These are phyloP conservation scores for Philypnodon macrostomus DNA, from an alignment of 2,797 vertebrate species.

Conservation along the genomic window DNA sequence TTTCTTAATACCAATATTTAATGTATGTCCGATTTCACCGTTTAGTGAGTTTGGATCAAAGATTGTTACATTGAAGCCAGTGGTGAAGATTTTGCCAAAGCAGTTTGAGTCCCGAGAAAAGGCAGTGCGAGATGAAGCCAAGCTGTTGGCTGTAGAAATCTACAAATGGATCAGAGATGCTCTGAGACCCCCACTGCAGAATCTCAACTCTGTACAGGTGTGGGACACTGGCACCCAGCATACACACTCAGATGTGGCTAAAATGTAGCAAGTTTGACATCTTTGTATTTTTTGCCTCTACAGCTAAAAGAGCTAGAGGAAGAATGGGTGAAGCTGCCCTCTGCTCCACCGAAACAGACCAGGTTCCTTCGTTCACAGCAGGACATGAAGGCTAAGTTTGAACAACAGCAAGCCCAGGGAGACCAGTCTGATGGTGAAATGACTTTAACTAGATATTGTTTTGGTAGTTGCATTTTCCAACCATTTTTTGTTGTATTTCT, in stretches of 20 bases:
- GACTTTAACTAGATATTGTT: background rate
- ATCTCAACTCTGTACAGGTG: constrained; percentile 97
- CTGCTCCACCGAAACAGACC: constrained; percentile 84
- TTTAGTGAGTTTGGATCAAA: constrained; percentile 96
- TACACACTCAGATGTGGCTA: too few species aligned
- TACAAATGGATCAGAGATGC: constrained; percentile 97
- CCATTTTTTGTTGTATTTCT: background rate
- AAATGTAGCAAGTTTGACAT: background rate
- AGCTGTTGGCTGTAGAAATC: constrained; percentile 90
- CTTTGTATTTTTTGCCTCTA: constrained; percentile 18
- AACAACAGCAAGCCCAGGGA: constrained; percentile 87
- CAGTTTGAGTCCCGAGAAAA: constrained; percentile 98
- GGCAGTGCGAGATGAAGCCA: constrained; percentile 94
- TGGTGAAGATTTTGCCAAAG: constrained; percentile 94
- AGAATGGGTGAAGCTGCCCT: constrained; percentile 92
- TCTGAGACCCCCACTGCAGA: constrained; percentile 87
- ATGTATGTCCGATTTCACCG: background rate
- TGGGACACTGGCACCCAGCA: too few species aligned
- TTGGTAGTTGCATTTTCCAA: background rate
- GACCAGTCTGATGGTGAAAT: constrained; percentile 85
- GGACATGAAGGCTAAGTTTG: constrained; percentile 93
- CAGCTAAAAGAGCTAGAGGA: constrained; percentile 97
- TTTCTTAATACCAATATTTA: background rate
- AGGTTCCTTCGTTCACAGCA: constrained; percentile 95
- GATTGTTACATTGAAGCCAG: constrained; percentile 92